A percentile compares a stretch with the other conserved stretches of the same genome.
phyloP scores from a whole-genome alignment of 2,888 invertebrate species.

The Galeruca laticollis region DNA sequence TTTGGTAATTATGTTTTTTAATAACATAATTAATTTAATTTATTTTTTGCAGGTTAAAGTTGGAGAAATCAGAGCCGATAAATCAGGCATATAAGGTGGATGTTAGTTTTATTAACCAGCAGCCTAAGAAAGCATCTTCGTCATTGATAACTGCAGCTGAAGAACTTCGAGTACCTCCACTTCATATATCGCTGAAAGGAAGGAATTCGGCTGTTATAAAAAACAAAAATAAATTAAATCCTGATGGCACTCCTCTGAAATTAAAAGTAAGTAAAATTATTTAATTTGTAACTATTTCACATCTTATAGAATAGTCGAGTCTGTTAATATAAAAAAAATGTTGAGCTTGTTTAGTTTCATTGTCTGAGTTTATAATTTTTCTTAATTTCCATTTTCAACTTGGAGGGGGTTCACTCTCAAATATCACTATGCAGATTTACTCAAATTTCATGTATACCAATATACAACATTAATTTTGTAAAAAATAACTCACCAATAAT shows the following conservation, averaged over 20 bases:
- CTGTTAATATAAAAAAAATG: neutral
- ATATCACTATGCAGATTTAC: too few species aligned
- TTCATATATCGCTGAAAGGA: slow-evolving; percentile 88
- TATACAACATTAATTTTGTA: too few species aligned
- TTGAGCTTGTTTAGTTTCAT: neutral
- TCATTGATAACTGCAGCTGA: slow-evolving; percentile 66
- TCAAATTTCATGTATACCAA: too few species aligned
- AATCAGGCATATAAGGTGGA: slow-evolving; percentile 78
- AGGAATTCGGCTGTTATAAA: slow-evolving; percentile 88
- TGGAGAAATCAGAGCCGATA: slow-evolving; percentile 86
- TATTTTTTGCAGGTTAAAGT: slow-evolving; percentile 69
- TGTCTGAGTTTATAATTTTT: too few species aligned
- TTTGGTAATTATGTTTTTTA: neutral
- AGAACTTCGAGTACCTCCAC: slow-evolving; percentile 86
- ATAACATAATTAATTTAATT: neutral
- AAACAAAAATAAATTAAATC: slow-evolving; percentile 71
- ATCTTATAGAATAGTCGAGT: neutral
- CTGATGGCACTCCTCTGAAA: slow-evolving; percentile 57
- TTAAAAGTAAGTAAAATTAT: slow-evolving; percentile 49
- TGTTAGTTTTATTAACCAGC: slow-evolving; percentile 75
- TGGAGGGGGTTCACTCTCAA: too few species aligned
- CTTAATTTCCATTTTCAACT: too few species aligned
- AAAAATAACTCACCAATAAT: too few species aligned
- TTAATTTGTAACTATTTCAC: neutral
- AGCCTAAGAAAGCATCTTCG: slow-evolving; percentile 64